Evolutionary conservation across 2,888 invertebrate species (phyloP).

Genomic region (Acleris laterana): DNA sequence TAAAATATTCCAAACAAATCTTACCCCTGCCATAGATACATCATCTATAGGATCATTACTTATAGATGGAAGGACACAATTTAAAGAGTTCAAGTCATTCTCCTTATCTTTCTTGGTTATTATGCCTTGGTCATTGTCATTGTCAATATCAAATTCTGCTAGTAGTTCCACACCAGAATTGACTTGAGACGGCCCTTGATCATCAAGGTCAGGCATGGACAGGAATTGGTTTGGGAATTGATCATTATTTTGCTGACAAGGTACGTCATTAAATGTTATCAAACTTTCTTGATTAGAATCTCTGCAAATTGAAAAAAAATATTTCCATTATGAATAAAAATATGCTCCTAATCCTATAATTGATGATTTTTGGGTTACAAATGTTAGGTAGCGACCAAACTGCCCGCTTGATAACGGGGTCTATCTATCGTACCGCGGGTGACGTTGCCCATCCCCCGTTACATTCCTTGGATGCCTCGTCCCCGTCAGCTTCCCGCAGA

Average conservation of each 20-base stretch:
- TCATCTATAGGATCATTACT: slow-evolving; percentile 72
- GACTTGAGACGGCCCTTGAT: slow-evolving; percentile 54
- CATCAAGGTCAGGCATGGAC: slow-evolving; percentile 75
- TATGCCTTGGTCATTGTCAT: slow-evolving; percentile 62
- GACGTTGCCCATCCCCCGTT: too few species aligned
- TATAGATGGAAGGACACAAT: slow-evolving; percentile 76
- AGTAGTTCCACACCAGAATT: slow-evolving; percentile 64
- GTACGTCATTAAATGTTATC: slow-evolving; percentile 61
- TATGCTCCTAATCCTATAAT: too few species aligned
- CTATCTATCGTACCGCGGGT: too few species aligned
- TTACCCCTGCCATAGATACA: slow-evolving; percentile 66
- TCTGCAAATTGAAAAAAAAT: slow-evolving; percentile 48
- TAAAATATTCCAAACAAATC: too few species aligned
- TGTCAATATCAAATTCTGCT: slow-evolving; percentile 71
- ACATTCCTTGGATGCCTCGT: too few species aligned
- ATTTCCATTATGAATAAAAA: too few species aligned
- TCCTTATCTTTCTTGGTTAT: slow-evolving; percentile 54
- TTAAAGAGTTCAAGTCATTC: slow-evolving; percentile 62
- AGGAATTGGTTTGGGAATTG: slow-evolving; percentile 64
- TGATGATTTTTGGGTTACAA: too few species aligned
- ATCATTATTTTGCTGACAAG: slow-evolving; percentile 60
- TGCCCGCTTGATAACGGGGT: too few species aligned
- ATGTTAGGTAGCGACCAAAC: too few species aligned
- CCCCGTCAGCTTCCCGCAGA: too few species aligned
- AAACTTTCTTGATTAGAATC: slow-evolving; percentile 56